Base-by-base conservation (phyloP, 1,140 invertebrate species). In the Eufriesea mexicana region DNA sequence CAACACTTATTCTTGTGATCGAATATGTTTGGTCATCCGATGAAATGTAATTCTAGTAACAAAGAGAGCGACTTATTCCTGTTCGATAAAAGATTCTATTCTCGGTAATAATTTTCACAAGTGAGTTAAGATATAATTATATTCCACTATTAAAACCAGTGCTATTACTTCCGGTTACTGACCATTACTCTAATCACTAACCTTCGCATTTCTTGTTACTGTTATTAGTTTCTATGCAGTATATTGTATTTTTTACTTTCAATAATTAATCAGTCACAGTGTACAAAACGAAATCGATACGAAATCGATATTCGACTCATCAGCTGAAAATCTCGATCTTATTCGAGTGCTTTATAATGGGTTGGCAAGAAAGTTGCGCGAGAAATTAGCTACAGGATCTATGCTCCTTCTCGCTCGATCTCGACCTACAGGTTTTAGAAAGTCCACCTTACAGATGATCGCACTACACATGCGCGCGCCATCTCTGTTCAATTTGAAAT, bases 381-480 rank as follows among this genome's bases (percentile, higher is more conserved):
- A 78, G 74, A 68, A 45, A 70, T 54, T 78, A 66, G 35, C 20
- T 28, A 18, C 55, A 62, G 45, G 10, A 45, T 28, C 55, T 77
- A 51, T 35, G 64, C 72, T 70, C 8, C 20, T 61, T 70, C 55
- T 77, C 55, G 49, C 18, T 62, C 42, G 42, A 35, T 68, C 71
- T 77, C 68, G 77, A 72, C 45, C 51, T 66, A 79, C 51, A 49
- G 54, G 42, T 70, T 79, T 83, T 84, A 84, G 82, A 84, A 84
- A 84, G 82, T 84, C 77, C 54, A 76, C 12, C 51, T 35, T 68
- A 25, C 10, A n/a, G 61, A 81, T 62, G n/a, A 70, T 78, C 66
- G 35, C 35, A 35, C 55, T 57, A 20, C 64, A 10, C 20, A 12
- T 49, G 62, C n/a, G 49, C 49, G 6, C 18, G 35, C 25, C 20